Conservation (phyloP, 2,888 invertebrate genomes). For the Orchestes rusci region DNA sequence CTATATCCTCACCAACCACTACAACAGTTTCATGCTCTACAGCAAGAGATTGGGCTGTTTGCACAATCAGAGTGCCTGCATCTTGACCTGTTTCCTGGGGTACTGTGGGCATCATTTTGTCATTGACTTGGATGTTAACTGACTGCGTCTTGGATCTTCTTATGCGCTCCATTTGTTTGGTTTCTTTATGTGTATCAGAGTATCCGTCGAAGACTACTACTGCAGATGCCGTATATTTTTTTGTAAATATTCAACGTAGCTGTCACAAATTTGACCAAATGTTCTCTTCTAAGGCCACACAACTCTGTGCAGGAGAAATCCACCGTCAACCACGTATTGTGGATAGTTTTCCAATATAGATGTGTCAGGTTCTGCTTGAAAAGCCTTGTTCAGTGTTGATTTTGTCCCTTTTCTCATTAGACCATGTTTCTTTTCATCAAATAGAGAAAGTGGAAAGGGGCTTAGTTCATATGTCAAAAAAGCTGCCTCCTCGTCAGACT, state of each 20-base stretch:
- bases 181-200: constrained; percentile 7
- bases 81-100: constrained; percentile 20
- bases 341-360: no score
- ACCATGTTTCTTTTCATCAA: no score
- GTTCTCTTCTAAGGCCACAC: no score
- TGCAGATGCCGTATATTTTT: constrained; percentile 7
- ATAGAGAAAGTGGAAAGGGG: no score
- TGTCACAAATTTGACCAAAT: no score
- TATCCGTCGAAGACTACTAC: constrained; percentile 4
- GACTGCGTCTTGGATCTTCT: constrained; percentile 11
- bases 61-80: constrained; percentile 26
- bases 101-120: constrained; percentile 12
- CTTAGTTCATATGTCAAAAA: no score
- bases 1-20: constrained; percentile 26
- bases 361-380: no score
- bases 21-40: constrained; percentile 2
- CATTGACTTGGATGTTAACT: constrained; percentile 7
- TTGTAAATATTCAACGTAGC: constrained; percentile 4
- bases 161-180: constrained; percentile 8
- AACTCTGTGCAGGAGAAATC: no score
- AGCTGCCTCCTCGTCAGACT: no score
- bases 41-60: constrained; percentile 21
- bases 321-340: no score
- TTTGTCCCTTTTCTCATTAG: no score
- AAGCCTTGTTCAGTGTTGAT: no score